Conservation (phyloP, 2,113 vertebrate genomes). For the Opisthocomus hoazin region DNA sequence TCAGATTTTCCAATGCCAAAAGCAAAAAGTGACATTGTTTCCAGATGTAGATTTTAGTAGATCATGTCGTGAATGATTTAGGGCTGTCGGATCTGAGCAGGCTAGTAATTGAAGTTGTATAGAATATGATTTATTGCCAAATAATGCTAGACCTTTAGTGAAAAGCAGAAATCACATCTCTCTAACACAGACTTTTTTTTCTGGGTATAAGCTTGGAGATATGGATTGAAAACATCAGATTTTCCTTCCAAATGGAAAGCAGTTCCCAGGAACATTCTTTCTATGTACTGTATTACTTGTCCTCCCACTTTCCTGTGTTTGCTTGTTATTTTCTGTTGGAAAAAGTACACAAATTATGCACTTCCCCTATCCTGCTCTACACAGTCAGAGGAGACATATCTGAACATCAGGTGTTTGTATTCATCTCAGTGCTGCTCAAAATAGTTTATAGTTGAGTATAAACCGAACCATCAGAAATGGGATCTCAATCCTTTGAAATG, state of each 20-base stretch:
- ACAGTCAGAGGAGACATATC: conserved; percentile 22
- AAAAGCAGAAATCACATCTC: conserved; percentile 40
- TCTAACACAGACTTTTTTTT: not conserved
- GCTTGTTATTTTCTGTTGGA: conserved; percentile 6
- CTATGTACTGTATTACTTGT: not conserved
- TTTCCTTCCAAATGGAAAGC: conserved; percentile 18
- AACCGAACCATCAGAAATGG: conserved; percentile 65
- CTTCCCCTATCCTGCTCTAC: not conserved
- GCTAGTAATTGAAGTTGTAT: conserved; percentile 42
- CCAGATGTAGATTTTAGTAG: conserved; percentile 65
- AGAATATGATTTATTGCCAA: conserved; percentile 57
- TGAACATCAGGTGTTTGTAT: conserved; percentile 50
- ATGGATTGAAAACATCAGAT: not conserved
- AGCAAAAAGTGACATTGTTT: conserved; percentile 54
- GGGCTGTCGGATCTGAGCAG: conserved; percentile 42
- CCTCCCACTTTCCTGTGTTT: not conserved
- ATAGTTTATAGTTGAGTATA: conserved; percentile 65
- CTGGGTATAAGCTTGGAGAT: not conserved
- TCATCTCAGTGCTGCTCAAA: conserved; percentile 53
- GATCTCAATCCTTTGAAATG: conserved; percentile 66
- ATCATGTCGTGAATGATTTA: conserved; percentile 65
- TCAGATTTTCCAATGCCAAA: conserved; percentile 50
- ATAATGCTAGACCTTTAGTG: conserved; percentile 34
- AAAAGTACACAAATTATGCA: not conserved
- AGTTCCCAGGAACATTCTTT: not conserved